These are phyloP conservation scores for Borostomias antarcticus DNA, from an alignment of 2,797 vertebrate genomes.

Conservation along the genomic window DNA sequence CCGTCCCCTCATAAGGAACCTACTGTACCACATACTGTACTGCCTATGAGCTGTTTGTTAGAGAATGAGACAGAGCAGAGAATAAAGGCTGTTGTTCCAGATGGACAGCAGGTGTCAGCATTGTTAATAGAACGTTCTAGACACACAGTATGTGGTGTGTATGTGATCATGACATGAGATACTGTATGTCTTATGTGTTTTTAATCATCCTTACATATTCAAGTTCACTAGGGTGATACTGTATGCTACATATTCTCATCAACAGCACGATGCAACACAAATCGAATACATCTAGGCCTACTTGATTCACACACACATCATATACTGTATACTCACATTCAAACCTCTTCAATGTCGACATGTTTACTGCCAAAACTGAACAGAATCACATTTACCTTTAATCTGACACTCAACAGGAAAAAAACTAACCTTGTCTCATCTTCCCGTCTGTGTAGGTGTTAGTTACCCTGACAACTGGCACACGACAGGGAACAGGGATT, in stretches of 20 bases:
- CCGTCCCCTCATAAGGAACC: too few species aligned
- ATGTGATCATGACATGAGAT: neutral
- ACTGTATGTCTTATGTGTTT: neutral
- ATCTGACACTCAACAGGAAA: neutral
- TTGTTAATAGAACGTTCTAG: conserved; percentile 39
- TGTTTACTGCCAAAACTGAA: too few species aligned
- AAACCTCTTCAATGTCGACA: neutral
- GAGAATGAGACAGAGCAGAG: neutral
- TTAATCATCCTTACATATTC: too few species aligned
- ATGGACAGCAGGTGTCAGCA: conserved; percentile 68
- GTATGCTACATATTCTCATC: neutral
- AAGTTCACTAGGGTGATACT: too few species aligned
- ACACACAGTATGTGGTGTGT: conserved; percentile 5
- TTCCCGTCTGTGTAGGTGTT: neutral
- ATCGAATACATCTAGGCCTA: neutral
- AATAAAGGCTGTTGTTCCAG: neutral
- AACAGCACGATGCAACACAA: neutral
- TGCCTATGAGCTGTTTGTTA: too few species aligned
- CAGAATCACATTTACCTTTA: neutral
- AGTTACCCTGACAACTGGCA: neutral
- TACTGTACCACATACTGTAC: too few species aligned
- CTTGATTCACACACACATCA: neutral
- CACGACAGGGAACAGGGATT: neutral
- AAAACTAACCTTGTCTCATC: neutral
- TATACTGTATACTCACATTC: neutral